Conservation (phyloP, 1,140 invertebrate species). For the Mizuhopecten yessoensis region DNA sequence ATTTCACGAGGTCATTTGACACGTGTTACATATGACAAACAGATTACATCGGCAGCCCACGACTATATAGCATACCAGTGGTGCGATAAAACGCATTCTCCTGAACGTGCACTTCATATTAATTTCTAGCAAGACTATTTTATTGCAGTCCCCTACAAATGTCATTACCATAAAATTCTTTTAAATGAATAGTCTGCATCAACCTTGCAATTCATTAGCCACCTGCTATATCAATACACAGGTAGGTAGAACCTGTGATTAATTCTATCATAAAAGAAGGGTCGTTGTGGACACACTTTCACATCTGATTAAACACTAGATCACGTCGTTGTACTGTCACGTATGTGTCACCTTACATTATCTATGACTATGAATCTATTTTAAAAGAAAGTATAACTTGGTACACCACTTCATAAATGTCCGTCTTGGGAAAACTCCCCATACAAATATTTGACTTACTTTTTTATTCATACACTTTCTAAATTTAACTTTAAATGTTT, state of each 20-base stretch:
- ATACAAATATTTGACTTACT: too few species aligned
- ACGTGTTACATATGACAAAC: not conserved
- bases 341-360: not conserved
- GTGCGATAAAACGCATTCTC: not conserved
- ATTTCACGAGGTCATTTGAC: not conserved
- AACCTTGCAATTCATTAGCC: not conserved
- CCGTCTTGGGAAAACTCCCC: too few species aligned
- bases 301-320: not conserved
- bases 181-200: not conserved
- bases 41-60: not conserved
- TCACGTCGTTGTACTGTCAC: too few species aligned
- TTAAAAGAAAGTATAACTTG: too few species aligned
- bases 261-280: not conserved
- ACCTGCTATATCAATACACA: not conserved
- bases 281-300: not conserved
- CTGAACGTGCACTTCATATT: not conserved
- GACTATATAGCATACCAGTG: not conserved
- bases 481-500: too few species aligned
- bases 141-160: not conserved
- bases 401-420: too few species aligned
- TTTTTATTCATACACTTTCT: too few species aligned
- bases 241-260: not conserved
- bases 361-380: not conserved
- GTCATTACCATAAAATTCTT: not conserved
- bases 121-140: not conserved